phyloP scores from a whole-genome alignment of 37 sponge, comb jelly and placozoan species.

The Axinella damicornis region DNA sequence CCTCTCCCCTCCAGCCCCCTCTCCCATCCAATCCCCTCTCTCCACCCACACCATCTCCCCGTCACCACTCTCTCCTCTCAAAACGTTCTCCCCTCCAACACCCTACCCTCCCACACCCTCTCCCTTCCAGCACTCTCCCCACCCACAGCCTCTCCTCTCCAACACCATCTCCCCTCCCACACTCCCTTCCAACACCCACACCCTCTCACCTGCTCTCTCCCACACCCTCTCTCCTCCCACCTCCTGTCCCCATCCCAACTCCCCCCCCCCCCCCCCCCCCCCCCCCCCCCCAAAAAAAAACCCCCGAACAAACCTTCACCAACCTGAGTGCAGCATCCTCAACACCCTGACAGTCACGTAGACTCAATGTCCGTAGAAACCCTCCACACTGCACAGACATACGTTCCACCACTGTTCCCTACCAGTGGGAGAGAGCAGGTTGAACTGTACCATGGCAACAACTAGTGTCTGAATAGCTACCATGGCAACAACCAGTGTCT shows the following conservation, averaged over 20 bases:
- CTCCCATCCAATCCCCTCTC: too few species aligned
- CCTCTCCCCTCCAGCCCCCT: too few species aligned
- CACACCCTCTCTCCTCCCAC: background rate
- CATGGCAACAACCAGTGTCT: too few species aligned
- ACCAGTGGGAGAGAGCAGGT: background rate
- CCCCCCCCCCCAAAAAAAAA: background rate
- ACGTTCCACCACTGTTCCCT: constrained; percentile 84
- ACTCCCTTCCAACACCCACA: background rate
- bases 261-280: background rate
- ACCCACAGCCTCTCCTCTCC: too few species aligned
- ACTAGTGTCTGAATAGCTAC: too few species aligned
- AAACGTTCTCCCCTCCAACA: too few species aligned
- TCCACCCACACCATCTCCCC: background rate
- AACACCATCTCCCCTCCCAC: too few species aligned
- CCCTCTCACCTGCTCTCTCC: background rate
- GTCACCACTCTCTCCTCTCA: too few species aligned
- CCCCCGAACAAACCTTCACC: background rate
- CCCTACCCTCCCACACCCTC: too few species aligned
- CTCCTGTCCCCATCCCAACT: background rate
- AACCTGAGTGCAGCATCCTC: constrained; percentile 90
- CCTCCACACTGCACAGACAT: constrained; percentile 91
- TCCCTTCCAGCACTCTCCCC: too few species aligned
- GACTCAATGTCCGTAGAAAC: constrained; percentile 83
- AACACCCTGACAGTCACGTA: constrained; percentile 84
- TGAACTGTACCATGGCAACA: too few species aligned